These are phyloP conservation scores for Cetoscarus ocellatus DNA, from an alignment of 2,797 vertebrate genomes.

Conservation along the genomic window DNA sequence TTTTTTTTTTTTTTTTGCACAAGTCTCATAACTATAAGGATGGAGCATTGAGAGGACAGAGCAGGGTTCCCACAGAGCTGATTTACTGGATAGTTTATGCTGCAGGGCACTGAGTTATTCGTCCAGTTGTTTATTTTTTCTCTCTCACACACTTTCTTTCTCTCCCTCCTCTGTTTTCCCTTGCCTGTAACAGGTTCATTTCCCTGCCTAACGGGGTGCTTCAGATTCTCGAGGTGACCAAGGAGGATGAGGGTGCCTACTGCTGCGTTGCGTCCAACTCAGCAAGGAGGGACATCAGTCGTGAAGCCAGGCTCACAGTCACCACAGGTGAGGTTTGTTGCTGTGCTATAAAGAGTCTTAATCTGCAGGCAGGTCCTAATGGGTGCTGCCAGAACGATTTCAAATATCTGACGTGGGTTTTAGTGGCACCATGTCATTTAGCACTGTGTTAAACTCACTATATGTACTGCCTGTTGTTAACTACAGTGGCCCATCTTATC, in stretches of 20 bases:
- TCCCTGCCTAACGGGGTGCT: constrained; percentile 94
- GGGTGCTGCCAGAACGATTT: constrained; percentile 14
- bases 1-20: no score
- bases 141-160: constrained; percentile 1
- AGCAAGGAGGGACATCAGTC: constrained; percentile 88
- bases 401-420: constrained; percentile 12
- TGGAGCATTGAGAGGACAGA: constrained; percentile 40
- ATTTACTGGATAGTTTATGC: constrained; percentile 30
- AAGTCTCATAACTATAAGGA: not conserved
- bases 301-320: constrained; percentile 87
- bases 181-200: constrained; percentile 86
- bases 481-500: not conserved
- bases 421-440: not conserved
- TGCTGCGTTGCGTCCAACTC: constrained; percentile 91
- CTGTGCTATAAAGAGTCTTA: constrained; percentile 29
- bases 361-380: constrained; percentile 6
- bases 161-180: constrained; percentile 5
- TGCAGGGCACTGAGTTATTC: constrained; percentile 26
- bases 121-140: constrained; percentile 12
- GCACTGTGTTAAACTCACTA: not conserved
- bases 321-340: constrained; percentile 77
- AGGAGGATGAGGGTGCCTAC: constrained; percentile 89
- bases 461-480: constrained; percentile 1
- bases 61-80: constrained; percentile 11
- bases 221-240: constrained; percentile 91